These are phyloP conservation scores for Myopa testacea DNA, from an alignment of 2,888 invertebrate genomes.

Conservation along the genomic window DNA sequence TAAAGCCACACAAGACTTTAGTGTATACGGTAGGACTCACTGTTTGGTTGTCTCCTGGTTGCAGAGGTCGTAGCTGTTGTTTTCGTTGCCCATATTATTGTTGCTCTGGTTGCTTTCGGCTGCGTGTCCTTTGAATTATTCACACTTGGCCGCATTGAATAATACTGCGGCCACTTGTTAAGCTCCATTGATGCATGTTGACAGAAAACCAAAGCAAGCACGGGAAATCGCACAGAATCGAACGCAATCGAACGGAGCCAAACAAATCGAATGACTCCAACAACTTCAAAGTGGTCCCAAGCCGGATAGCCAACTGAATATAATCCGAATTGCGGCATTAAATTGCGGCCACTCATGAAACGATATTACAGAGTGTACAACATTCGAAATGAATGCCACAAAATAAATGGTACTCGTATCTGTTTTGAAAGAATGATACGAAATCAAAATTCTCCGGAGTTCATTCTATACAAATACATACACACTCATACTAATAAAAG, in stretches of 20 bases:
- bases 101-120: neutral
- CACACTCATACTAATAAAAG: no score
- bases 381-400: no score
- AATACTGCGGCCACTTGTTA: conserved; percentile 24
- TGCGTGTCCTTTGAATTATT: conserved; percentile 18
- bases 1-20: neutral
- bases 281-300: neutral
- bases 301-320: no score
- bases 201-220: neutral
- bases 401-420: no score
- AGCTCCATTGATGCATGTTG: conserved; percentile 7
- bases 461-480: no score
- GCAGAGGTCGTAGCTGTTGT: neutral
- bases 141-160: conserved; percentile 29
- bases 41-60: neutral
- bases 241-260: neutral
- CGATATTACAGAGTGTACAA: no score
- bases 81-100: conserved; percentile 34
- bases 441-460: no score
- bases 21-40: neutral
- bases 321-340: no score
- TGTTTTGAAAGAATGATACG: no score
- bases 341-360: no score
- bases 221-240: neutral
- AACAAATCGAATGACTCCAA: no score